Base-by-base conservation (phyloP, 1,140 invertebrate species). In the Procambarus clarkii region DNA sequence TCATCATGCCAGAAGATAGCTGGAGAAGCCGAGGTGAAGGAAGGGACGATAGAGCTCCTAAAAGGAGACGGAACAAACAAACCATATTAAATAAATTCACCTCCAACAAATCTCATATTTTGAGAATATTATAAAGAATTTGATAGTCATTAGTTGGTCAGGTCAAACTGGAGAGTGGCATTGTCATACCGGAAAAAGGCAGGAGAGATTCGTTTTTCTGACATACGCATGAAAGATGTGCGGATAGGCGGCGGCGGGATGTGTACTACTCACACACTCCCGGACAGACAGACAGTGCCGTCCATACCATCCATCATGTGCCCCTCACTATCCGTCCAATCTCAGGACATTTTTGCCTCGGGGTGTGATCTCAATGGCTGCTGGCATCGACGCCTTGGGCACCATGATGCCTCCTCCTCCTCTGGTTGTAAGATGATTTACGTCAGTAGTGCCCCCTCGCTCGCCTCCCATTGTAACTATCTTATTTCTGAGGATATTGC, bases 291-390 rank as follows among this genome's bases (percentile, higher is more conserved):
- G 64, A 82, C n/a, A 60, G 81, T 83, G 81, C 81, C 81, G 81
- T 34, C 85, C 85, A 77, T 50, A 44, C 24, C 88, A 91, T 91
- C 88, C 88, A 91, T 91, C 88, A 91, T 91, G 82, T 34, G 81
- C 80, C 81, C 88, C 82, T 84, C 88, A 48, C 88, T 91, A 91
- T 85, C 88, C 88, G 88, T 91, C 88, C 88, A 91, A 91, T 91
- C 88, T 85, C 82, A 74, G 86, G 88, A 71, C 81, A 85, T 91
- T 91, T 91, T 91, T 85, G 54, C 88, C 74, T 84, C 54, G 60
- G 81, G 88, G 81, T 85, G 88, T 91, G 88, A 91, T 91, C 88
- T 91, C 88, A 91, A 85, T 91, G 88, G 88, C 81, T 91, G 76
- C 74, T 91, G 81, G 88, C 82, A 79, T 81, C 78, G 64, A 8